phyloP scores from a whole-genome alignment of 64 coral and sea anemone genomes.

The Hydrozoanthus tunicans region DNA sequence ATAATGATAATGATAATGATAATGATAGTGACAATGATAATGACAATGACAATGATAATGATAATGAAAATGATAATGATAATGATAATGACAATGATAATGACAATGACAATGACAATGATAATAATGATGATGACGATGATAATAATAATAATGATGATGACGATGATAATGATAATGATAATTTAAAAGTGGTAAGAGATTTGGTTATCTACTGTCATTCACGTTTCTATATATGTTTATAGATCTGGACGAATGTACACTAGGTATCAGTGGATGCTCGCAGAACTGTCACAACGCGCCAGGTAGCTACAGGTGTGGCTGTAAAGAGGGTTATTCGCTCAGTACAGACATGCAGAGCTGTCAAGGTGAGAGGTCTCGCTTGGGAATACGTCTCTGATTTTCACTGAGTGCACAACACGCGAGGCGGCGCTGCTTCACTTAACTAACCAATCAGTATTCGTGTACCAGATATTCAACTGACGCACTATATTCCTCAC shows the following conservation, averaged over 20 bases:
- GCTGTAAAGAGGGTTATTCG: conserved; percentile 70
- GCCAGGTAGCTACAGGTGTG: conserved; percentile 80
- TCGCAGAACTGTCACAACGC: conserved; percentile 76
- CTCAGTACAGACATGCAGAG: conserved; percentile 19
- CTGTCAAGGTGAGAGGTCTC: conserved; percentile 14
- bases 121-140: neutral
- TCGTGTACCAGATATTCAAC: too few relatives aligned
- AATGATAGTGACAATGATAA: neutral
- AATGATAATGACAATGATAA: too few relatives aligned
- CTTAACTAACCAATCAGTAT: too few relatives aligned
- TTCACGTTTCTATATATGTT: neutral
- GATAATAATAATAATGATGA: neutral
- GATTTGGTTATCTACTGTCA: too few relatives aligned
- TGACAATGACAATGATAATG: neutral
- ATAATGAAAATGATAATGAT: too few relatives aligned
- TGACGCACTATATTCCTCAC: too few relatives aligned
- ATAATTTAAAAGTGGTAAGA: too few relatives aligned
- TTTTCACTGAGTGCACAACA: too few relatives aligned
- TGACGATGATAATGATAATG: too few relatives aligned
- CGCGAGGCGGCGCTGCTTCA: too few relatives aligned
- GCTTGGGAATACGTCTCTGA: neutral
- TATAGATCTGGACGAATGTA: conserved; percentile 90
- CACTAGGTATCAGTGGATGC: conserved; percentile 77
- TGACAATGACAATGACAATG: too few relatives aligned
- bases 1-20: too few relatives aligned